These are phyloP conservation scores for Hartigia nigra DNA, from an alignment of 2,888 invertebrate species.

Conservation along the genomic window DNA sequence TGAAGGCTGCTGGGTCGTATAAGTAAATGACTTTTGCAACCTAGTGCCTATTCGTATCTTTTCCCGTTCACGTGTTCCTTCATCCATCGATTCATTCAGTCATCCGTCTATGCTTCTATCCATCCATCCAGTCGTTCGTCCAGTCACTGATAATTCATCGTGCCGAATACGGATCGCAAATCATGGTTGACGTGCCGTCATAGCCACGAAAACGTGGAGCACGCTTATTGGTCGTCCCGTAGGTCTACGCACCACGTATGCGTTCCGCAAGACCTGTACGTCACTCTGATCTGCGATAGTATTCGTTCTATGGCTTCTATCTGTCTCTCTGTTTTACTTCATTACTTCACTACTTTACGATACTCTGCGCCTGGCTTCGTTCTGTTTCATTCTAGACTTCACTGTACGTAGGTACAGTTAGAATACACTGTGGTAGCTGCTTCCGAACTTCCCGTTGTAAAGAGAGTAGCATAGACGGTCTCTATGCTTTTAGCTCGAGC, in stretches of 20 bases:
- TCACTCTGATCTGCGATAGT: not conserved
- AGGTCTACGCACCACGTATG: not conserved
- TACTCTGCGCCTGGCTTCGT: not conserved
- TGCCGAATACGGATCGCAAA: constrained; percentile 43
- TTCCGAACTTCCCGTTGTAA: not conserved
- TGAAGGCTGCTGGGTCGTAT: not conserved
- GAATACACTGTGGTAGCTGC: not conserved
- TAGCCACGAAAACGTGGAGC: constrained; percentile 7
- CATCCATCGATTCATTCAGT: not conserved
- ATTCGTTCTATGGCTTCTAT: not conserved
- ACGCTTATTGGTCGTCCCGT: not conserved
- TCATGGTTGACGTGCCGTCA: constrained; percentile 21
- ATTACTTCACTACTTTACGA: not conserved
- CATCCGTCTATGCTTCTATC: not conserved
- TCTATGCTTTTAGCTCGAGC: not conserved
- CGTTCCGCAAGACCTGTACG: not conserved
- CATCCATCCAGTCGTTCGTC: not conserved
- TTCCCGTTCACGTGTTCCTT: not conserved
- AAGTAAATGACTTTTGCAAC: not conserved
- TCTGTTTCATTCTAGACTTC: not conserved
- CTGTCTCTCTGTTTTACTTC: not conserved
- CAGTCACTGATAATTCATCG: constrained; percentile 38
- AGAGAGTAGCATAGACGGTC: not conserved
- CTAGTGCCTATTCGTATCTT: not conserved
- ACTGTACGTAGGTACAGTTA: not conserved